A percentile compares a stretch with the other conserved stretches of the same genome.
Evolutionary conservation across 2,888 invertebrate genomes (phyloP).

Genomic region (Lobophora halterata): DNA sequence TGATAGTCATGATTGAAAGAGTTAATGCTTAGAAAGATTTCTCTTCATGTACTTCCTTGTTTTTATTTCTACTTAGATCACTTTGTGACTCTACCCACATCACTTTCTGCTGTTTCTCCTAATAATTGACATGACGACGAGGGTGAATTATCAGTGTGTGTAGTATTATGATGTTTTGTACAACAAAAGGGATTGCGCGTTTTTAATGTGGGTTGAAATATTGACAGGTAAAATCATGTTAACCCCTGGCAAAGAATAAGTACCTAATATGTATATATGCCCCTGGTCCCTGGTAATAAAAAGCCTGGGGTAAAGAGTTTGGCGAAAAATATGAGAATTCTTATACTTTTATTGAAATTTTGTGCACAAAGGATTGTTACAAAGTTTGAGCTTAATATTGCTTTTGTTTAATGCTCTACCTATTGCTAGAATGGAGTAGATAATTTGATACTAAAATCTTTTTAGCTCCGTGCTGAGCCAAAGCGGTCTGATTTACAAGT

Average conservation of each 20-base stretch:
- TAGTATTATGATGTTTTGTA: conserved; percentile 13
- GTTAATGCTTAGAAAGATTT: too few species aligned
- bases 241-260: too few species aligned
- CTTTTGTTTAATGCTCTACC: too few species aligned
- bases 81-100: conserved; percentile 38
- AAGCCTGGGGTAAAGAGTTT: too few species aligned
- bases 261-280: too few species aligned
- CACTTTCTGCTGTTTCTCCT: conserved; percentile 39
- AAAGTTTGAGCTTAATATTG: too few species aligned
- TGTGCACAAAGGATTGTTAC: too few species aligned
- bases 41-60: too few species aligned
- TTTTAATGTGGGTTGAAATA: conserved; percentile 36
- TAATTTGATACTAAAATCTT: neutral
- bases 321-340: too few species aligned
- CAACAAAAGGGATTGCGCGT: conserved; percentile 24
- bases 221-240: conserved; percentile 36
- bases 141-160: conserved; percentile 46
- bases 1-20: too few species aligned
- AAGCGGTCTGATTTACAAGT: conserved; percentile 24
- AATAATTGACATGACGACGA: conserved; percentile 69
- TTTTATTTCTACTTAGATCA: conserved; percentile 8
- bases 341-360: too few species aligned
- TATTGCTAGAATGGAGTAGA: neutral
- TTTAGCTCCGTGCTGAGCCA: conserved; percentile 14
- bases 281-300: too few species aligned